Conservation (phyloP, 2,888 invertebrate genomes). For the Drosophila rubida region DNA sequence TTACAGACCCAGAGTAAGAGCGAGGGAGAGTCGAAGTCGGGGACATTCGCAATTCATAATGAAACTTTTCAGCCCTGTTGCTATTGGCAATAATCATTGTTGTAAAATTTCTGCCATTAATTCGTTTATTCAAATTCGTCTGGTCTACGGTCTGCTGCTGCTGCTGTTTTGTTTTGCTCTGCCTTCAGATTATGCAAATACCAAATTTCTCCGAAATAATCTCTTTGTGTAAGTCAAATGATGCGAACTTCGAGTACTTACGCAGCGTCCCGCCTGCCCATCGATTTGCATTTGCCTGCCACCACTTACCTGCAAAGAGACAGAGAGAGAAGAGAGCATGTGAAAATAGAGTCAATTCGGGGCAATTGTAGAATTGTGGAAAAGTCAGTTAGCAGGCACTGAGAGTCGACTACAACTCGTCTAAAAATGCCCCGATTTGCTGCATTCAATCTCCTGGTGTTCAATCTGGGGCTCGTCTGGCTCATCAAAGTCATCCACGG, state of each 20-base stretch:
- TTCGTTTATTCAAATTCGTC: slow-evolving; percentile 66
- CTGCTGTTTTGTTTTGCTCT: slow-evolving; percentile 29
- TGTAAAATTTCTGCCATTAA: slow-evolving; percentile 57
- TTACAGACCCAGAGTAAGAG: too few relatives aligned
- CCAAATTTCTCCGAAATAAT: slow-evolving; percentile 13
- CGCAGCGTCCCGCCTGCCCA: slow-evolving; percentile 2
- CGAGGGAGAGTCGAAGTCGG: too few relatives aligned
- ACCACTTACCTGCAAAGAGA: slow-evolving; percentile 66
- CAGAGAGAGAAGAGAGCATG: neutral
- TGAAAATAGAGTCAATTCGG: slow-evolving; percentile 1
- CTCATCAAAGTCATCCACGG: neutral
- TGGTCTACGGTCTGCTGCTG: too few relatives aligned
- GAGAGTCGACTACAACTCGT: neutral
- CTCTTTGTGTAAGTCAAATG: slow-evolving; percentile 23
- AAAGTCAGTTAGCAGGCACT: neutral
- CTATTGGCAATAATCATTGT: slow-evolving; percentile 64
- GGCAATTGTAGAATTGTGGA: neutral
- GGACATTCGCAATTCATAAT: slow-evolving; percentile 47
- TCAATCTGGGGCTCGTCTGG: slow-evolving; percentile 2
- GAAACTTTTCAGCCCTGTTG: slow-evolving; percentile 56
- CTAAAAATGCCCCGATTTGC: slow-evolving; percentile 12
- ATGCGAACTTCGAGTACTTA: slow-evolving; percentile 32
- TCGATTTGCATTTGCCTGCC: slow-evolving; percentile 40
- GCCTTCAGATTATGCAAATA: slow-evolving; percentile 54
- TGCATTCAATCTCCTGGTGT: slow-evolving; percentile 15